These are phyloP conservation scores for Sebastes melanostomus DNA, from an alignment of 2,797 vertebrate genomes.

Conservation along the genomic window DNA sequence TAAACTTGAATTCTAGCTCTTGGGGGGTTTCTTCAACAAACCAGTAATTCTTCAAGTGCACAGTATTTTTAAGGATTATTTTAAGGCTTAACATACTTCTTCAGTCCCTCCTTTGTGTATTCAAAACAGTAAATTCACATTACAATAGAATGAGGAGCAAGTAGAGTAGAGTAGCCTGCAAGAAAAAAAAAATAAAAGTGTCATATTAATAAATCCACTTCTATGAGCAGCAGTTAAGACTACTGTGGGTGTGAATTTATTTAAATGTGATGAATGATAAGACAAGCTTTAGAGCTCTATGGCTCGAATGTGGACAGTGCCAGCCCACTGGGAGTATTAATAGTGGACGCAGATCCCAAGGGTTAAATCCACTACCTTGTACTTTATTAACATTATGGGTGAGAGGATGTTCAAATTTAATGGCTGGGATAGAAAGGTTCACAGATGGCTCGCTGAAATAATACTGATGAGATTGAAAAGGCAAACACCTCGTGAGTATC, in stretches of 20 bases:
- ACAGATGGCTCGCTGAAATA: constrained; percentile 47
- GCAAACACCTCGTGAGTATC: constrained; percentile 30
- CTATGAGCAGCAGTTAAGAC: constrained; percentile 37
- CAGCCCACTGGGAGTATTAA: constrained; percentile 46
- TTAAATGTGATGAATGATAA: constrained; percentile 58
- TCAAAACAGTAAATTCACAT: constrained; percentile 52
- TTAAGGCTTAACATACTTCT: constrained; percentile 42
- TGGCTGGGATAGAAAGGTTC: constrained; percentile 37
- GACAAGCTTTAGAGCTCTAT: constrained; percentile 24
- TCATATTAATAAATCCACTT: constrained; percentile 44
- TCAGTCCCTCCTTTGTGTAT: constrained; percentile 38
- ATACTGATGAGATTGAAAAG: constrained; percentile 48
- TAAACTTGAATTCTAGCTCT: constrained; percentile 61
- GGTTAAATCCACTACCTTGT: constrained; percentile 41
- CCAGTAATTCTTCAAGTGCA: constrained; percentile 30
- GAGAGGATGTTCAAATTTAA: constrained; percentile 49
- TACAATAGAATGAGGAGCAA: constrained; percentile 28
- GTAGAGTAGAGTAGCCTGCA: not conserved
- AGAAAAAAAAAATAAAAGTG: not conserved
- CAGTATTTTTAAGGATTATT: constrained; percentile 55
- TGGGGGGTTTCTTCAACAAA: constrained; percentile 28
- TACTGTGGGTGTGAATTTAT: constrained; percentile 38
- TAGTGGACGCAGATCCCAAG: constrained; percentile 23
- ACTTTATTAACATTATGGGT: constrained; percentile 55
- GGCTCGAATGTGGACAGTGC: constrained; percentile 17